Conservation (phyloP, 2,113 vertebrate species). For the Marmota monax region DNA sequence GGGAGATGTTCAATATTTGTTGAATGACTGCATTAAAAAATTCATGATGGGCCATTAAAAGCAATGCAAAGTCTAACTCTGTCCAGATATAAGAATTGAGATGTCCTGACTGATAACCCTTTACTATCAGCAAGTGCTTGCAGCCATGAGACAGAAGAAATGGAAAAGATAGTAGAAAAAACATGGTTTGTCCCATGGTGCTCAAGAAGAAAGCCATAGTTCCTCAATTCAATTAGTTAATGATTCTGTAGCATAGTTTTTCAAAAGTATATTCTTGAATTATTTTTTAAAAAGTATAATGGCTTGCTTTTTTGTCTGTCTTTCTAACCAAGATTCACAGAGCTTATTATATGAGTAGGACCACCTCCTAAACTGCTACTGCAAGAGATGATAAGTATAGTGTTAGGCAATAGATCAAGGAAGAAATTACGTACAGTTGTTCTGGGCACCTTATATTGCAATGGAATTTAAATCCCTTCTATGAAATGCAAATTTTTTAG, state of each 20-base stretch:
- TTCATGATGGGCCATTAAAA: neutral
- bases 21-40: neutral
- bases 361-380: constrained; percentile 48
- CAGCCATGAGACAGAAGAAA: neutral
- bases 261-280: neutral
- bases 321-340: neutral
- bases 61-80: neutral
- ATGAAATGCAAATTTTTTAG: constrained; percentile 83
- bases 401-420: constrained; percentile 81
- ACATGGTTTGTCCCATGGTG: neutral
- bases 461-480: constrained; percentile 84
- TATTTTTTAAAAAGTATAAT: neutral
- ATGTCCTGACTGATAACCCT: neutral
- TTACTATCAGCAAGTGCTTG: neutral
- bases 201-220: neutral
- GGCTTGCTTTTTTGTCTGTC: neutral
- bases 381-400: constrained; percentile 74
- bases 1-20: neutral
- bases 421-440: constrained; percentile 82
- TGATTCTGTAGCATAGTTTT: neutral
- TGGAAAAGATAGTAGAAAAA: neutral
- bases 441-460: constrained; percentile 82
- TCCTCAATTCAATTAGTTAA: neutral
- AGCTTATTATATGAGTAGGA: neutral
- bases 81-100: neutral